Percentiles rank a stretch among this genome's conserved stretches.
These are phyloP conservation scores for Crotophaga sulcirostris DNA, from an alignment of 2,113 vertebrate genomes.

Conservation along the genomic window DNA sequence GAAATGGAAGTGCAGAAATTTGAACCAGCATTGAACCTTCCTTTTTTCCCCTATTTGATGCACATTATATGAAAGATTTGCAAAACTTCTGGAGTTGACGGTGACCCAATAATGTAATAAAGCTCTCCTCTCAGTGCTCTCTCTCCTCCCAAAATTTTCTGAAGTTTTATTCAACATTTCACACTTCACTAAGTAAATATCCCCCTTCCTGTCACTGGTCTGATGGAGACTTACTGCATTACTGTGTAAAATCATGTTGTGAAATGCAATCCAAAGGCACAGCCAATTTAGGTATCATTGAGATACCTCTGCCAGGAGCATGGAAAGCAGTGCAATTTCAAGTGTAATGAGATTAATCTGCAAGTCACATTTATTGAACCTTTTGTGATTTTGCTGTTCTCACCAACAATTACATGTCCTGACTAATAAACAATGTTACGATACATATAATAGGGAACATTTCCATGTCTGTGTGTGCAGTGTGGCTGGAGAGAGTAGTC, in stretches of 20 bases:
- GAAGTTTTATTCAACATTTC: constrained; percentile 29
- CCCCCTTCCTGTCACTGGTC: neutral
- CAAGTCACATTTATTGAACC: constrained; percentile 61
- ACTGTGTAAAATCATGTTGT: neutral
- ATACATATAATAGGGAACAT: neutral
- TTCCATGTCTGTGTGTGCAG: constrained; percentile 43
- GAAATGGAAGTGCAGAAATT: constrained; percentile 15
- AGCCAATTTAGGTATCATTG: constrained; percentile 33
- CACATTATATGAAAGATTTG: neutral
- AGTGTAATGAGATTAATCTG: constrained; percentile 55
- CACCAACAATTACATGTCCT: neutral
- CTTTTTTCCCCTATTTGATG: neutral
- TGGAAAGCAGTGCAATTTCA: constrained; percentile 31
- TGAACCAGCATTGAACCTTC: neutral
- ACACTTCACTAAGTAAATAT: constrained; percentile 11
- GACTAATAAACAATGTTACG: constrained; percentile 25
- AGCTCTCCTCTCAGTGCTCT: neutral
- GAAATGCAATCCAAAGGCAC: neutral
- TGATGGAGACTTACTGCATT: neutral
- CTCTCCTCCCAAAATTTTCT: neutral
- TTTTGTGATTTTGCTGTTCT: constrained; percentile 65
- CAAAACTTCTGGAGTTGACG: neutral
- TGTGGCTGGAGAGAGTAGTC: neutral
- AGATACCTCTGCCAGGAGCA: constrained; percentile 17
- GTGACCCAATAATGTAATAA: neutral